Percentiles rank a stretch among this genome's conserved stretches.
phyloP scores from a whole-genome alignment of 1,140 invertebrate genomes.

The Drosophila bipectinata region DNA sequence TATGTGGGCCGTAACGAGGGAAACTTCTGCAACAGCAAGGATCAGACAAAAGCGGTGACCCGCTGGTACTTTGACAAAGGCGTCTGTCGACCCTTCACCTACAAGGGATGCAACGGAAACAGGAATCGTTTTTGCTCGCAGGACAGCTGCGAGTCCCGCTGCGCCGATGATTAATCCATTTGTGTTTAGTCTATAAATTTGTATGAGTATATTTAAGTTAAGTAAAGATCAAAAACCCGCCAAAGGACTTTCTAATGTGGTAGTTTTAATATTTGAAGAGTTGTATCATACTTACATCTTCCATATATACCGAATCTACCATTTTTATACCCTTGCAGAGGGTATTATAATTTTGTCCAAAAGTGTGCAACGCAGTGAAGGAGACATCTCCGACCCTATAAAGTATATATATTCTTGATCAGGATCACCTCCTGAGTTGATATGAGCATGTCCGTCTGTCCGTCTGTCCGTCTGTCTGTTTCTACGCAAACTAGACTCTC shows the following conservation, averaged over 20 bases:
- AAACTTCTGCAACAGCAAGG: constrained; percentile 79
- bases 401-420: no score
- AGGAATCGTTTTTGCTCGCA: constrained; percentile 77
- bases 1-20: constrained; percentile 78
- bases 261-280: no score
- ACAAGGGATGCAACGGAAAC: constrained; percentile 79
- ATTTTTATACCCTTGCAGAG: no score
- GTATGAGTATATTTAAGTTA: constrained; percentile 37
- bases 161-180: constrained; percentile 51
- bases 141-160: constrained; percentile 68
- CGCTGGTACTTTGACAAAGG: constrained; percentile 80
- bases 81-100: constrained; percentile 63
- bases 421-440: no score
- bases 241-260: neutral
- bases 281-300: no score
- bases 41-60: constrained; percentile 63
- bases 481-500: no score
- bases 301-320: no score
- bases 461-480: no score
- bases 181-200: constrained; percentile 28
- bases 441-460: no score
- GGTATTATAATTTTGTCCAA: no score
- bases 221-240: constrained; percentile 19
- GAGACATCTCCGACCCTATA: no score
- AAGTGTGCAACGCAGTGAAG: no score